Conservation (phyloP, 2,113 vertebrate genomes). For the Pampusana beccarii region DNA sequence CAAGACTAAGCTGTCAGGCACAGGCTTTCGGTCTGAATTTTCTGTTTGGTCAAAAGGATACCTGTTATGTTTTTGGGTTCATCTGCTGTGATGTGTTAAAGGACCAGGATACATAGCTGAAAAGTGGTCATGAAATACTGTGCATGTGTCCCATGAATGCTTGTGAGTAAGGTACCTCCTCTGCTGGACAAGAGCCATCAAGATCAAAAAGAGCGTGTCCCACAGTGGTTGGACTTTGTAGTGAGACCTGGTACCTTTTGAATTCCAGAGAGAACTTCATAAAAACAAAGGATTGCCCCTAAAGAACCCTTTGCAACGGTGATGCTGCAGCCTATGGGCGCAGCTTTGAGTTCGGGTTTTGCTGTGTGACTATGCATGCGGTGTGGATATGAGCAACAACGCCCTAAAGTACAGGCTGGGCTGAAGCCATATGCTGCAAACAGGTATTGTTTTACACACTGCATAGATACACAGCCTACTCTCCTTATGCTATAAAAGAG, state of each 20-base stretch:
- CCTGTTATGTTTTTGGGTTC: rapidly evolving
- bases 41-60: background rate
- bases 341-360: background rate
- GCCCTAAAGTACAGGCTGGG: background rate
- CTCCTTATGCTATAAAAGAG: background rate
- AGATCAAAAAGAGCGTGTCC: background rate
- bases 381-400: background rate
- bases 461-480: background rate
- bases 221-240: background rate
- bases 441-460: background rate
- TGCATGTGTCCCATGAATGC: background rate
- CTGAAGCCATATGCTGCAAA: background rate
- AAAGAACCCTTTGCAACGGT: background rate
- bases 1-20: background rate
- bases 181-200: background rate
- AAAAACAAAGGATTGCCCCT: background rate
- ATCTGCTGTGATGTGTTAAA: background rate
- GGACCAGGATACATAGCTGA: background rate
- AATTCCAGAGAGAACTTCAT: background rate
- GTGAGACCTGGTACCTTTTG: background rate
- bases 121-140: background rate
- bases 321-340: background rate
- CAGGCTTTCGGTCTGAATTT: background rate
- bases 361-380: background rate
- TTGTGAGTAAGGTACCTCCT: background rate